These are phyloP conservation scores for Cricetomys ansorgei DNA, from an alignment of 2,113 vertebrate species.

Conservation along the genomic window DNA sequence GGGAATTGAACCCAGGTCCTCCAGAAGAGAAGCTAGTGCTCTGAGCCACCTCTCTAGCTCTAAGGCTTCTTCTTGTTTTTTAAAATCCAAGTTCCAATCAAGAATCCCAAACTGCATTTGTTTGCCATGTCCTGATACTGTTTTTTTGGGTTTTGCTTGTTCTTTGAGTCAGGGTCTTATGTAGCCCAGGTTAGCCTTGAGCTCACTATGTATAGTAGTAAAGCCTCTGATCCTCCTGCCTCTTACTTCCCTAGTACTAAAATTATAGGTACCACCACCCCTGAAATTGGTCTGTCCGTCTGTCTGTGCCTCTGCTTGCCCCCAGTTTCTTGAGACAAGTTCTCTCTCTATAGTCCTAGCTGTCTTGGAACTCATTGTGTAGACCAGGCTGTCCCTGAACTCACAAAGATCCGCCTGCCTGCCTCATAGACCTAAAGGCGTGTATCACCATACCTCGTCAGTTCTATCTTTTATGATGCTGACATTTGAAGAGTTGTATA, in stretches of 20 bases:
- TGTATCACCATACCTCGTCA: not conserved
- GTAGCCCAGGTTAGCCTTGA: not conserved
- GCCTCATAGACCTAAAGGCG: not conserved
- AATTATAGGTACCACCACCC: not conserved
- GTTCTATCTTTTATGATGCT: not conserved
- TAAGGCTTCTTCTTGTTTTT: not conserved
- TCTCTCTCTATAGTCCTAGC: not conserved
- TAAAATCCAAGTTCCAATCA: slow-evolving; percentile 27
- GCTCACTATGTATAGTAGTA: not conserved
- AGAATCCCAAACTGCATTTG: not conserved
- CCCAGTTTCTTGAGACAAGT: not conserved
- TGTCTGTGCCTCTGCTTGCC: not conserved
- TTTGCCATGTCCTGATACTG: not conserved
- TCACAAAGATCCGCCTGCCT: not conserved
- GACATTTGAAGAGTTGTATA: slow-evolving; percentile 5
- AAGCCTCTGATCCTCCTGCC: not conserved
- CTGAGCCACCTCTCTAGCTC: not conserved
- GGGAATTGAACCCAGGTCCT: not conserved
- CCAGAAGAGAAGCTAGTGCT: not conserved
- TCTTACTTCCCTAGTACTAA: not conserved
- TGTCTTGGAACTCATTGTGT: not conserved
- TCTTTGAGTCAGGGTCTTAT: not conserved
- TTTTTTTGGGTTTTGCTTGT: not conserved
- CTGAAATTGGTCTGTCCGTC: not conserved
- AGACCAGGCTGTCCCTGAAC: not conserved